Evolutionary conservation across 35 echinoderm and acorn worm species (phyloP).

Genomic region (Apostichopus japonicus): DNA sequence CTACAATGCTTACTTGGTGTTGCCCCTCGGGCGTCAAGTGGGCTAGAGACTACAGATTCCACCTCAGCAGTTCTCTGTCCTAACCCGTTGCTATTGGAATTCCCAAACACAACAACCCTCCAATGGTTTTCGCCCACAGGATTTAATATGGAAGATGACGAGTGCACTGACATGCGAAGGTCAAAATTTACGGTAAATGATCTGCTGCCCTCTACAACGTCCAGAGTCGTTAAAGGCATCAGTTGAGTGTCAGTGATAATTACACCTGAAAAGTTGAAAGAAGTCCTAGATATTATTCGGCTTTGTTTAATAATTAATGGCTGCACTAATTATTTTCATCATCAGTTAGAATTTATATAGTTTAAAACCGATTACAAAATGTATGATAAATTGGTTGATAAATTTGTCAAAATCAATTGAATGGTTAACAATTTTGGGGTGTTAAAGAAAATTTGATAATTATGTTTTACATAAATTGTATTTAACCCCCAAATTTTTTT

Average conservation of each 20-base stretch:
- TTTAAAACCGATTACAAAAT: too few relatives aligned
- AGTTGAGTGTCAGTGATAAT: background rate
- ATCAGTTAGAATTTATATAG: too few relatives aligned
- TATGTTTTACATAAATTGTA: background rate
- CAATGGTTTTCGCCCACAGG: constrained; percentile 4
- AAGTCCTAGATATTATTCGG: background rate
- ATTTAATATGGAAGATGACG: background rate
- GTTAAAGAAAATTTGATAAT: background rate
- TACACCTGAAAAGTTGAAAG: constrained; percentile 11
- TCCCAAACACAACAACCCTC: constrained; percentile 27
- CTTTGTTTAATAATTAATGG: too few relatives aligned
- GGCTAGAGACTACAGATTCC: background rate
- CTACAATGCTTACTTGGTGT: background rate
- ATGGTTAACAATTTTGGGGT: too few relatives aligned
- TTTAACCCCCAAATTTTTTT: too few relatives aligned
- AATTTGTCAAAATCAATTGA: too few relatives aligned
- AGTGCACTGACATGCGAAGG: background rate
- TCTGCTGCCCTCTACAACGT: background rate
- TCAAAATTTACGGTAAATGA: background rate
- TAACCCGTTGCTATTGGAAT: constrained; percentile 2
- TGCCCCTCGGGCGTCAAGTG: background rate
- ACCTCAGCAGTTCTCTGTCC: background rate
- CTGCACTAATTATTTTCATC: too few relatives aligned
- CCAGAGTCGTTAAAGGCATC: background rate
- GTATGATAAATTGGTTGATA: too few relatives aligned